Conservation (phyloP, 1,140 invertebrate genomes). For the Penaeus japonicus region DNA sequence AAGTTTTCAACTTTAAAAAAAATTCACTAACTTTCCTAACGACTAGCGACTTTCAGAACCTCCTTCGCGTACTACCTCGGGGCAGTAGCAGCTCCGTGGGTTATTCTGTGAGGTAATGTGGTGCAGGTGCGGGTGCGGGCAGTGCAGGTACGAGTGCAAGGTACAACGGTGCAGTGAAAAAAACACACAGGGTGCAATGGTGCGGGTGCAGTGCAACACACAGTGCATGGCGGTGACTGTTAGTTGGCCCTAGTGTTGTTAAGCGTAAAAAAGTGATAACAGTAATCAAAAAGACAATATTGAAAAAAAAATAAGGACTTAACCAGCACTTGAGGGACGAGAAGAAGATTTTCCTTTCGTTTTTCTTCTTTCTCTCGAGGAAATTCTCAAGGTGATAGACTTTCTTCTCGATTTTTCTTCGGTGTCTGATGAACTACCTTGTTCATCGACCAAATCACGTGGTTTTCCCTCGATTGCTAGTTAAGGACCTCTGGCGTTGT, state of each 20-base stretch:
- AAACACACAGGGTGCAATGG: constrained; percentile 30
- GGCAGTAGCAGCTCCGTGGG: too few relatives aligned
- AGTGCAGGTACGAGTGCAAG: constrained; percentile 54
- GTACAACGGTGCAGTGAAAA: constrained; percentile 23
- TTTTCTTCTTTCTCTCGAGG: background rate
- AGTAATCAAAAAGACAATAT: constrained; percentile 15
- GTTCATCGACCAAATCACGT: too few relatives aligned
- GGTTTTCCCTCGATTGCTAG: too few relatives aligned
- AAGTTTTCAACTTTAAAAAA: too few relatives aligned
- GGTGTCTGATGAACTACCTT: too few relatives aligned
- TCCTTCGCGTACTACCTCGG: too few relatives aligned
- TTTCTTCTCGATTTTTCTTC: too few relatives aligned
- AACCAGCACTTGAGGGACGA: background rate
- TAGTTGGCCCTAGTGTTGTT: constrained; percentile 49
- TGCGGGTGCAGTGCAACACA: constrained; percentile 30
- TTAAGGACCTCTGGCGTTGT: background rate
- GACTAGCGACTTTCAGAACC: too few relatives aligned
- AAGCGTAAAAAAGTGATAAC: constrained; percentile 38
- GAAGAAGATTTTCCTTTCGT: background rate
- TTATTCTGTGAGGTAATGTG: constrained; percentile 50
- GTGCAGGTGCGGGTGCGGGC: constrained; percentile 51
- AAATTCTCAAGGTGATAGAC: too few relatives aligned
- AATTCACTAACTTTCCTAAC: too few relatives aligned
- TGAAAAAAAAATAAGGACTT: constrained; percentile 2
- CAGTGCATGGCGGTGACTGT: constrained; percentile 39